Conservation (phyloP, 2,797 vertebrate species). For the Enteromius unitaeniatus region DNA sequence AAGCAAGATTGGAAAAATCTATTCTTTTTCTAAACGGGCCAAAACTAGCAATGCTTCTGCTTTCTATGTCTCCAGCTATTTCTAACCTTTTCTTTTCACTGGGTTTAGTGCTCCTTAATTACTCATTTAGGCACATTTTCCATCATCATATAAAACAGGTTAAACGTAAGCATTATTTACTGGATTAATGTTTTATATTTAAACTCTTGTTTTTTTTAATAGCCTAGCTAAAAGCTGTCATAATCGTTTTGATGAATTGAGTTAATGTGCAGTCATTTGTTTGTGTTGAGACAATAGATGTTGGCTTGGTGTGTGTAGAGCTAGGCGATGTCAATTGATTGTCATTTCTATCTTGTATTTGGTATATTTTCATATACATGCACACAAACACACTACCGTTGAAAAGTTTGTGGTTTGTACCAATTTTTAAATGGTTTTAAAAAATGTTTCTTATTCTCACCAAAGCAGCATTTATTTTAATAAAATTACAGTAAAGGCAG, state of each 20-base stretch:
- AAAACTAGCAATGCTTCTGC: constrained; percentile 21
- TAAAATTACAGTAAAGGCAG: background rate
- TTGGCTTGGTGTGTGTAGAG: background rate
- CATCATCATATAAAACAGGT: constrained; percentile 15
- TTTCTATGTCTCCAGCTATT: constrained; percentile 17
- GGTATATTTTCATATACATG: background rate
- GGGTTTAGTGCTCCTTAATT: constrained; percentile 3
- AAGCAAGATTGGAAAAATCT: background rate
- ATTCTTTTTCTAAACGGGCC: constrained; percentile 28
- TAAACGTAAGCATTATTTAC: background rate
- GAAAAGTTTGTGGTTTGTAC: background rate
- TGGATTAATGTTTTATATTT: constrained; percentile 16
- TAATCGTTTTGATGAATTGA: background rate
- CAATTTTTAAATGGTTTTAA: background rate
- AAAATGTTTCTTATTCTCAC: background rate
- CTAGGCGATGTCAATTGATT: background rate
- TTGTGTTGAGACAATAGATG: background rate
- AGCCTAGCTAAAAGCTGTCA: background rate
- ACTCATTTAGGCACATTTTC: constrained; percentile 27
- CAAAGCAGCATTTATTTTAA: background rate
- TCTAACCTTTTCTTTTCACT: constrained; percentile 28
- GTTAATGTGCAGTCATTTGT: background rate
- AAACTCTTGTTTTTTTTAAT: background rate
- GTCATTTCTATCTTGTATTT: background rate
- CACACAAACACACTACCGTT: background rate